Evolutionary conservation across 2,113 vertebrate genomes (phyloP).

Genomic region (Platysteira castanea): DNA sequence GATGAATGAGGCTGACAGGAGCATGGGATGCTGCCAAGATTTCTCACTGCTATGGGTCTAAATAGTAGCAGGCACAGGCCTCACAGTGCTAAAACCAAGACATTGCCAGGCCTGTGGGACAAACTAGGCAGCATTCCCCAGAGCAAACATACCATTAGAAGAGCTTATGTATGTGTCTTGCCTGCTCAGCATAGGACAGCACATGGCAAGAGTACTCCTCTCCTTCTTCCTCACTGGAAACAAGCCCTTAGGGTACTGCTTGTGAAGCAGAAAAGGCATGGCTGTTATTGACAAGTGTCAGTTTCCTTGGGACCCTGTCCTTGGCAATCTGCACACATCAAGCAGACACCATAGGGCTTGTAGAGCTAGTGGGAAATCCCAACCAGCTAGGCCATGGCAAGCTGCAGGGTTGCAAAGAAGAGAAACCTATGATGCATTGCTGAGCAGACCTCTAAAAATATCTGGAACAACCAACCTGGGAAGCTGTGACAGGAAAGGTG

Average conservation of each 20-base stretch:
- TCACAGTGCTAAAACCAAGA: background rate
- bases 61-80: background rate
- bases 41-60: background rate
- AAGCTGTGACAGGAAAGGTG: background rate
- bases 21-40: background rate
- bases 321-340: background rate
- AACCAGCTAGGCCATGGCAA: background rate
- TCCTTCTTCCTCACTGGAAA: background rate
- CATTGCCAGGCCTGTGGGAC: background rate
- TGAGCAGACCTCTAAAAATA: background rate
- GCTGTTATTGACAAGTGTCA: background rate
- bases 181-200: background rate
- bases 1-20: background rate
- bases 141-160: background rate
- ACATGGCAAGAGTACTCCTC: background rate
- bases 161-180: background rate
- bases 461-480: background rate
- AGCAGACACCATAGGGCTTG: accelerated
- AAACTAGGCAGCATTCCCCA: background rate
- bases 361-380: background rate
- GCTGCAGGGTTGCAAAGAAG: background rate
- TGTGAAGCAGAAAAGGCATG: background rate
- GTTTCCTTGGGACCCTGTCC: background rate
- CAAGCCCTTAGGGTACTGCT: background rate
- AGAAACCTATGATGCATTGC: background rate